These are phyloP conservation scores for Apostichopus leukothele DNA, from an alignment of 53 echinoderm and acorn worm species.

Conservation along the genomic window DNA sequence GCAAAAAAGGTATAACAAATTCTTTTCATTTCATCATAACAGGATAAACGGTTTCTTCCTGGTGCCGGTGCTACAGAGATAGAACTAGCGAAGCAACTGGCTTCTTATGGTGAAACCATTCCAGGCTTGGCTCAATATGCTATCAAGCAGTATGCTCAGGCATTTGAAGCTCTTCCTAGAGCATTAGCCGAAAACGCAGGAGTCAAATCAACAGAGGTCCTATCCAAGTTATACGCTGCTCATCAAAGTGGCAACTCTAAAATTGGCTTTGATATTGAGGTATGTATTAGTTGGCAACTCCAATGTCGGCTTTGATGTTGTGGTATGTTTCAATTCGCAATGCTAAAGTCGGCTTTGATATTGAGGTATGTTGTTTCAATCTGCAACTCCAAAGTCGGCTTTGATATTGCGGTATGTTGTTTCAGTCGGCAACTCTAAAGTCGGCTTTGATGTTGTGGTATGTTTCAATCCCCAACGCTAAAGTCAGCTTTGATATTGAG, in stretches of 20 bases:
- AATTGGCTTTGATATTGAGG: slow-evolving; percentile 93
- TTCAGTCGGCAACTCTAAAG: too few relatives aligned
- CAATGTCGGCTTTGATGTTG: too few relatives aligned
- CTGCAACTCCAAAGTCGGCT: too few relatives aligned
- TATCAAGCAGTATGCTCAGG: slow-evolving; percentile 88
- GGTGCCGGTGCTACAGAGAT: slow-evolving; percentile 94
- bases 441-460: too few relatives aligned
- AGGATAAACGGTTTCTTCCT: slow-evolving; percentile 82
- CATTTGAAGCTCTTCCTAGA: slow-evolving; percentile 88
- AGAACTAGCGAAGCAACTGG: slow-evolving; percentile 84
- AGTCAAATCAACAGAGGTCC: slow-evolving; percentile 88
- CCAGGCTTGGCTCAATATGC: slow-evolving; percentile 96
- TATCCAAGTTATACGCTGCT: slow-evolving; percentile 93
- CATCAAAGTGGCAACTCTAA: slow-evolving; percentile 92
- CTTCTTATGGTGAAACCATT: slow-evolving; percentile 89
- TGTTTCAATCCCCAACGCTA: slow-evolving; percentile 57
- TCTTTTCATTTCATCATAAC: not conserved
- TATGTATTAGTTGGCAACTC: not conserved
- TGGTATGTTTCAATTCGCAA: too few relatives aligned
- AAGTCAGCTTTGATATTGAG: slow-evolving; percentile 36
- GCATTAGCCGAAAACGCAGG: slow-evolving; percentile 95
- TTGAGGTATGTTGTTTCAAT: not conserved
- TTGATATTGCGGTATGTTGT: too few relatives aligned
- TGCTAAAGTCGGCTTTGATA: too few relatives aligned
- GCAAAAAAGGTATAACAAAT: too few relatives aligned